These are phyloP conservation scores for Hiodon tergisus DNA, from an alignment of 2,113 vertebrate genomes.

Conservation along the genomic window DNA sequence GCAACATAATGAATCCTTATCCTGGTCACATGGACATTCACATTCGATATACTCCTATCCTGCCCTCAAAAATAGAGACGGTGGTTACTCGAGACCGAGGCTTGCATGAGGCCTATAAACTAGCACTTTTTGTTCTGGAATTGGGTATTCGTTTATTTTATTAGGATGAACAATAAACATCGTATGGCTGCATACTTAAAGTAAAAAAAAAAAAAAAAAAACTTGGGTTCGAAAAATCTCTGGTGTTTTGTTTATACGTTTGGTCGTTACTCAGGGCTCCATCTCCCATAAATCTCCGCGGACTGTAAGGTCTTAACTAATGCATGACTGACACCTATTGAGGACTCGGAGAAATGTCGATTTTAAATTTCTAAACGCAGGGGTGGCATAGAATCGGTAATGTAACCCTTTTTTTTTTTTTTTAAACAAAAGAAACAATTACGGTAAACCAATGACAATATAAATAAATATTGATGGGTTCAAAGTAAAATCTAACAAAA, in stretches of 20 bases:
- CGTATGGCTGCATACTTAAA: too few species aligned
- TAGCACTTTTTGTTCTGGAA: not conserved
- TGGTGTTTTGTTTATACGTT: too few species aligned
- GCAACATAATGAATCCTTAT: constrained; percentile 46
- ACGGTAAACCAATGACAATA: not conserved
- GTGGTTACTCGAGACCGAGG: constrained; percentile 2
- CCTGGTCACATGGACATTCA: not conserved
- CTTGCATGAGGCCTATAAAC: constrained; percentile 10
- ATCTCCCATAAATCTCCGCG: not conserved
- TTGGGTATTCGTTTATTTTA: not conserved
- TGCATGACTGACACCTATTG: too few species aligned
- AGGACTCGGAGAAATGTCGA: too few species aligned
- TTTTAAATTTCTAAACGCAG: too few species aligned
- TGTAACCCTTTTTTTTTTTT: not conserved
- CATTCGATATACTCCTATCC: not conserved
- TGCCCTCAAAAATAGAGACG: not conserved
- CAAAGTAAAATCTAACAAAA: too few species aligned
- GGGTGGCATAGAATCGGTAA: too few species aligned
- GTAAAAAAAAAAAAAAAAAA: too few species aligned
- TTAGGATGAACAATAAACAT: not conserved
- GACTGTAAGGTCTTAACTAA: too few species aligned
- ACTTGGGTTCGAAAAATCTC: too few species aligned
- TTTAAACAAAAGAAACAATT: not conserved
- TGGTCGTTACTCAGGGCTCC: not conserved
- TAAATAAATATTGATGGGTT: too few species aligned